phyloP scores from a whole-genome alignment of 2,888 invertebrate species.

The Odontocolon sp. region DNA sequence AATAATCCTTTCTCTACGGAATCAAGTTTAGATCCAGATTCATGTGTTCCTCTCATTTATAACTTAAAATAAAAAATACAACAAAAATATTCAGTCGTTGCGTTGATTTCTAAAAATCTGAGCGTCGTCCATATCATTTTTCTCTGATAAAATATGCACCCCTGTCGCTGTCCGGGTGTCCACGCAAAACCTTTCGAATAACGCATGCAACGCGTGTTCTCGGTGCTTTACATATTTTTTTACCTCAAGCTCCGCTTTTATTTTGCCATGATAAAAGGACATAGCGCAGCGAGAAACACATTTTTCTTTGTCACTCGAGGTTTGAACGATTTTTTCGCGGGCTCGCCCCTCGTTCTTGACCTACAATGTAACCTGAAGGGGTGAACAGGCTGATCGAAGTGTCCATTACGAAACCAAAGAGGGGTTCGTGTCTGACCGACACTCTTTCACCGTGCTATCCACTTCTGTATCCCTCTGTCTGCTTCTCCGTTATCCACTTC shows the following conservation, averaged over 20 bases:
- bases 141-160: slow-evolving; percentile 23
- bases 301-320: slow-evolving; percentile 37
- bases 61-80: no score
- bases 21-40: no score
- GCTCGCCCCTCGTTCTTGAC: slow-evolving; percentile 57
- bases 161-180: neutral
- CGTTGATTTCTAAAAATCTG: neutral
- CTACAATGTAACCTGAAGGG: slow-evolving; percentile 49
- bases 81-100: neutral
- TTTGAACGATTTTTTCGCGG: slow-evolving; percentile 32
- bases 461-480: slow-evolving; percentile 17
- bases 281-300: slow-evolving; percentile 12
- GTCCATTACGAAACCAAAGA: slow-evolving; percentile 51
- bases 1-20: neutral
- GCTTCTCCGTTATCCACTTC: neutral
- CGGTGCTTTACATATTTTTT: neutral
- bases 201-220: slow-evolving; percentile 9
- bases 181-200: neutral
- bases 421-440: slow-evolving; percentile 48
- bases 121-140: neutral
- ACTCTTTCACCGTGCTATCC: slow-evolving; percentile 44
- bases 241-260: neutral
- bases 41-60: no score
- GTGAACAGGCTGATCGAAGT: slow-evolving; percentile 49
- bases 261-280: slow-evolving; percentile 1